Evolutionary conservation across 2,888 invertebrate species (phyloP), one percentile per base, ranked within the genome.

Genomic region (Fissipunctia ypsillon): DNA sequence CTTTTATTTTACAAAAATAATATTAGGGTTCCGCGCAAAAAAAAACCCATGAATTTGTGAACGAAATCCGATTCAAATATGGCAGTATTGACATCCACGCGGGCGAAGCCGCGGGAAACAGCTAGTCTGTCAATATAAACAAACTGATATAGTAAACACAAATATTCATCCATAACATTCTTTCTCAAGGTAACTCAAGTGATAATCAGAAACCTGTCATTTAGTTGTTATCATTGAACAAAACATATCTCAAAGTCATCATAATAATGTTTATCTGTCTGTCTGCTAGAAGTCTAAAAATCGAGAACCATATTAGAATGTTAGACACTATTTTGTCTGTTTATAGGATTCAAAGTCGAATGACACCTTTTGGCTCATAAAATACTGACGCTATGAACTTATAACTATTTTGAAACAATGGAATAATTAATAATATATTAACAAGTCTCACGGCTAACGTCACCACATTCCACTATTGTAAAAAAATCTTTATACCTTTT

Each of bases 91-190:
- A n/a, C n/a, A n/a, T n/a, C n/a, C n/a, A n/a, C n/a, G n/a, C n/a
- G n/a, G n/a, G n/a, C n/a, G n/a, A n/a, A n/a, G n/a, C n/a, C n/a
- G n/a, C n/a, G n/a, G n/a, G n/a, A n/a, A n/a, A n/a, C n/a, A n/a
- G n/a, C n/a, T n/a, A n/a, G n/a, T n/a, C n/a, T n/a, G 3, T 64
- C 3, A 10, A 56, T 60, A 54, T 60, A 45, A 60, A 75, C 38
- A 75, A 75, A 77, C 25, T 25, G 16, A 31, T 48, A 50, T 25
- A 48, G 43, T 77, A 75, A 75, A 78, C 31, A 43, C 25, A 68
- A 60, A 60, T 48, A 69, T 6, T 19, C 38, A 57, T 52, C 9
- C 19, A 69, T 9, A 25, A 41, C 56, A 69, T 54, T 60, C 48
- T 65, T 69, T 22, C 31, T 54, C 38, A 10, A 7, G 50, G n/a